Evolutionary conservation across 2,888 invertebrate genomes (phyloP).

Genomic region (Stenodera caucasica): DNA sequence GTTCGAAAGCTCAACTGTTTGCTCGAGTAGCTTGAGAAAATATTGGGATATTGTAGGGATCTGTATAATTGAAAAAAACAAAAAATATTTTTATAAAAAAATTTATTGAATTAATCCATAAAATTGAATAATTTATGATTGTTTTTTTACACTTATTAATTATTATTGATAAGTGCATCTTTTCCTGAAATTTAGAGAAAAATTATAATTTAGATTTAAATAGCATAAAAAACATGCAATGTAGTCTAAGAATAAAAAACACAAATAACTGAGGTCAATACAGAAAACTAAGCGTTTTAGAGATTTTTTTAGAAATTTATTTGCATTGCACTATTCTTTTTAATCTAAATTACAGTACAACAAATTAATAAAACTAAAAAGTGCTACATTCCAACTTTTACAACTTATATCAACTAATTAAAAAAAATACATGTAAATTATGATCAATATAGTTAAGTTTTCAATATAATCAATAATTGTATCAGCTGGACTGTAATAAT

Average conservation of each 20-base stretch:
- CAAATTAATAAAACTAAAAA: neutral
- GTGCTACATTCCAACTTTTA: neutral
- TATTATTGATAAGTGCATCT: conserved; percentile 9
- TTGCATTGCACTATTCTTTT: neutral
- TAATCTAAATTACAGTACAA: neutral
- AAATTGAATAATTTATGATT: neutral
- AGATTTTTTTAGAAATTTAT: neutral
- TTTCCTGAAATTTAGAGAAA: conserved; percentile 8
- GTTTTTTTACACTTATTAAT: neutral
- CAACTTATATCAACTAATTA: neutral
- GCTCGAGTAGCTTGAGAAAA: too few species aligned
- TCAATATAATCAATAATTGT: too few species aligned
- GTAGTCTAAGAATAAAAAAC: neutral
- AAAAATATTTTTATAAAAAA: too few species aligned
- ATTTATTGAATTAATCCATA: too few species aligned
- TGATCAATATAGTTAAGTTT: too few species aligned
- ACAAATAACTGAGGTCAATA: neutral
- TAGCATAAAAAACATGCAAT: neutral
- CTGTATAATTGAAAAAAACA: too few species aligned
- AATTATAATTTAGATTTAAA: neutral
- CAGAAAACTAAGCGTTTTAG: conserved; percentile 16
- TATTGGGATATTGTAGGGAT: too few species aligned
- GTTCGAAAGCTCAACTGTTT: too few species aligned
- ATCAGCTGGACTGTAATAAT: too few species aligned
- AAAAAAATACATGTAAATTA: neutral